phyloP scores from a whole-genome alignment of 1,140 invertebrate genomes.

The Calephelis nemesis region DNA sequence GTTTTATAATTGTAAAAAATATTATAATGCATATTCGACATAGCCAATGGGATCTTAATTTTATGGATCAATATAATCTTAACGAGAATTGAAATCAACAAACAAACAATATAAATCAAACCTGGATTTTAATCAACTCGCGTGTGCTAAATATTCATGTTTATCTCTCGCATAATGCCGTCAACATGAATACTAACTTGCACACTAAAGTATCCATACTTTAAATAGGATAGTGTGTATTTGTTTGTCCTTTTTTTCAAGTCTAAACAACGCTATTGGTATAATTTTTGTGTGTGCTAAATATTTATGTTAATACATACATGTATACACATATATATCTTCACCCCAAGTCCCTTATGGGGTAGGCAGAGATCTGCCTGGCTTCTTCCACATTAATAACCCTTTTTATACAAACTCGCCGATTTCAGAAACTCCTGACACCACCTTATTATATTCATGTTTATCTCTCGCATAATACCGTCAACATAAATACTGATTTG shows the following conservation, averaged over 20 bases:
- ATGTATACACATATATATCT: no score
- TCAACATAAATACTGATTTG: conserved; percentile 60
- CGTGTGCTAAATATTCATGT: conserved; percentile 53
- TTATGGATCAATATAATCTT: conserved; percentile 15
- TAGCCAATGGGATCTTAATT: background rate
- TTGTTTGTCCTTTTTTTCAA: no score
- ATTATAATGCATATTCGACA: background rate
- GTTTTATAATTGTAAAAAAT: background rate
- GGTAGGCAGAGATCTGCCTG: no score
- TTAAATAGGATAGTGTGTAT: no score
- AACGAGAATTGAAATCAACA: conserved; percentile 35
- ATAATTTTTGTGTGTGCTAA: conserved; percentile 35
- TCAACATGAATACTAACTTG: conserved; percentile 63
- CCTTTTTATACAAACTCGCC: no score
- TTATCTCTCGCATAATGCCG: conserved; percentile 42
- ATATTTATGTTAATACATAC: conserved; percentile 37
- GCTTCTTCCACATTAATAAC: no score
- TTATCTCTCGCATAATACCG: conserved; percentile 42
- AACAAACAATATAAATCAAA: conserved; percentile 43
- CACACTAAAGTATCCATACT: conserved; percentile 37
- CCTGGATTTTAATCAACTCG: conserved; percentile 40
- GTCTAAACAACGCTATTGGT: no score
- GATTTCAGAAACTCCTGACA: no score
- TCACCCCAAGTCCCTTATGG: no score
- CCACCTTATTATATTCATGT: conserved; percentile 15